These are phyloP conservation scores for Archocentrus centrarchus DNA, from an alignment of 2,113 vertebrate genomes.

Conservation along the genomic window DNA sequence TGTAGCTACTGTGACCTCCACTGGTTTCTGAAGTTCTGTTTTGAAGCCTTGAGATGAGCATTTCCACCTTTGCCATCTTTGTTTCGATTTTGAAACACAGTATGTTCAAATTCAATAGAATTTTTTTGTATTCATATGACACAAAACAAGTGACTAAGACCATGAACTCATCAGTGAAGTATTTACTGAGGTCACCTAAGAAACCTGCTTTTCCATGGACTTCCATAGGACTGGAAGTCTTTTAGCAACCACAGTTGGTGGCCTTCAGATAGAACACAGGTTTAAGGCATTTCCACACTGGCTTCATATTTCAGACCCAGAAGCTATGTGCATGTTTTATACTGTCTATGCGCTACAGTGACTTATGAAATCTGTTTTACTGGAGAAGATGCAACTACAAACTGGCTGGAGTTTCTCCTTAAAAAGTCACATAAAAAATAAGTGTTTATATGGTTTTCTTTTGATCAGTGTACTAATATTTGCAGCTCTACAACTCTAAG, in stretches of 20 bases:
- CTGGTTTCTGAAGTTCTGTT: not conserved
- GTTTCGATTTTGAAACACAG: not conserved
- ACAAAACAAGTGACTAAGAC: not conserved
- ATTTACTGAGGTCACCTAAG: not conserved
- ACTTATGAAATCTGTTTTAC: too few species aligned
- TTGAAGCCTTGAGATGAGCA: not conserved
- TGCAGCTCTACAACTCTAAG: not conserved
- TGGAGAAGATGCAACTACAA: too few species aligned
- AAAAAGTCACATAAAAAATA: not conserved
- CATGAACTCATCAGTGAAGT: not conserved
- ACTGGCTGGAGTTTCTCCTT: too few species aligned
- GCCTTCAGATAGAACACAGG: too few species aligned
- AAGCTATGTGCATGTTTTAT: too few species aligned
- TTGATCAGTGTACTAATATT: not conserved
- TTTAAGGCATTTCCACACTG: too few species aligned
- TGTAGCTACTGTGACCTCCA: not conserved
- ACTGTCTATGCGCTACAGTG: too few species aligned
- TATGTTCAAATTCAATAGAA: not conserved
- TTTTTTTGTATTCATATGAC: not conserved
- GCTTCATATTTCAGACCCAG: too few species aligned
- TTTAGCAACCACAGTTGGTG: too few species aligned
- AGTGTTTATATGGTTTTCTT: not conserved
- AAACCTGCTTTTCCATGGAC: not conserved
- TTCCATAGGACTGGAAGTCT: not conserved
- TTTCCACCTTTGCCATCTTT: not conserved